Base-by-base conservation (phyloP, 2,888 invertebrate species). In the Megastigmus dorsalis region DNA sequence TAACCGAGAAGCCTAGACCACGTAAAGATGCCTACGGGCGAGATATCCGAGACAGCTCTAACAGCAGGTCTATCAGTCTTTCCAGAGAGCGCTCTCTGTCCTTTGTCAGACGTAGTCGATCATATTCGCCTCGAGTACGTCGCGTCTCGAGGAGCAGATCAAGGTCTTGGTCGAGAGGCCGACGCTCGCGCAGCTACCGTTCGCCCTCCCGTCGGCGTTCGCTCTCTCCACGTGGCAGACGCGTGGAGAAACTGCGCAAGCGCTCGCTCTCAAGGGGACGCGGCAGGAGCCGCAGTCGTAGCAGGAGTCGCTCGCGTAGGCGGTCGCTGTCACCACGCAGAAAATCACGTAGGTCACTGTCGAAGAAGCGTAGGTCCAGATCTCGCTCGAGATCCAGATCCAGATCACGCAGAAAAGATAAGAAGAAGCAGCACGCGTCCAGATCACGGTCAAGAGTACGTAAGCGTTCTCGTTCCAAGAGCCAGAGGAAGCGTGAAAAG, bases 11-110 rank as follows among this genome's bases (percentile, higher is more conserved):
- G 80, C 91, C 92, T 0, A 81, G 91, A 72, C 89, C 90, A 38
- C 89, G 91, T 67, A 94, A 93, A 87, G 95, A 95, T 87, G 92
- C 93, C 62, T 95, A 95, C 88, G 95, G 95, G 0, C 90, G 95
- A 10, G 95, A 95, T 87, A 90, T 93, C 2, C 78, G 87, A 10
- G 79, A 79, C 7, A 83, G 84, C 7, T 84, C 86, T 9, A 78
- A 80, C 3, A 83, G 83, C 62, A 77, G 80, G 28, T 82, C 84
- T 23, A 78, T 83, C 9, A 84, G 81, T 45, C 69, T 82, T 41
- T 86, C 85, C n/a, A 79, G 82, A 52, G 80, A 83, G 36, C 82
- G 85, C 48, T 85, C 88, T 0, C 82, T 85, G 5, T 85, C 88
- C n/a, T 82, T 82, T 4, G 79, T 81, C 33, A 84, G 86, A 77